phyloP scores from a whole-genome alignment of 2,797 vertebrate genomes.

The Chloroceryle amazona region DNA sequence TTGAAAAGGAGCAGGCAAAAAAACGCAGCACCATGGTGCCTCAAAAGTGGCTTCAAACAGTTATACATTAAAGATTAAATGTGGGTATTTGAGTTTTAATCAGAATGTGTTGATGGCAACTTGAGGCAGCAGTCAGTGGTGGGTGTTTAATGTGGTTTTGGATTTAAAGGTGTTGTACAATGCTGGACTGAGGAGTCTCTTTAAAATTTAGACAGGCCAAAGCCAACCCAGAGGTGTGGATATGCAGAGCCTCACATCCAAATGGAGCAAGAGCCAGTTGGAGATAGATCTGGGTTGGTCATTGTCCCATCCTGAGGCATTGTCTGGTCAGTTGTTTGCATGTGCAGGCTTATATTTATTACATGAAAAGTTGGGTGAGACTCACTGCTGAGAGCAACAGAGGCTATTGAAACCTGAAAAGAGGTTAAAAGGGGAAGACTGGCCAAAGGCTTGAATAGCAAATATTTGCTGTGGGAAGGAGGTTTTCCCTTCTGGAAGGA shows the following conservation, averaged over 20 bases:
- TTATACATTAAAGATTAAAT: not conserved
- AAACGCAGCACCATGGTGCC: rapidly evolving
- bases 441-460: not conserved
- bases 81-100: not conserved
- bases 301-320: not conserved
- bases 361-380: not conserved
- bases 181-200: not conserved
- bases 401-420: not conserved
- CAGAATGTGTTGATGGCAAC: not conserved
- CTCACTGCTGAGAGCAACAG: not conserved
- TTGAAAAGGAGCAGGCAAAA: not conserved
- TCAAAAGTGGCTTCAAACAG: not conserved
- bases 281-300: not conserved
- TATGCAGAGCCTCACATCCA: not conserved
- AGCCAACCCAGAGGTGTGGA: not conserved
- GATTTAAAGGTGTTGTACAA: not conserved
- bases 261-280: not conserved
- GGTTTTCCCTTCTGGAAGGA: not conserved
- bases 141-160: not conserved
- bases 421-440: not conserved
- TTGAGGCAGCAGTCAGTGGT: not conserved
- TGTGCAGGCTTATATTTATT: not conserved
- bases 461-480: not conserved
- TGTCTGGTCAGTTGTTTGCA: rapidly evolving
- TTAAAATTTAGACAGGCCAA: rapidly evolving